phyloP scores from a whole-genome alignment of 2,113 vertebrate species.

The Australoheros scitulus region DNA sequence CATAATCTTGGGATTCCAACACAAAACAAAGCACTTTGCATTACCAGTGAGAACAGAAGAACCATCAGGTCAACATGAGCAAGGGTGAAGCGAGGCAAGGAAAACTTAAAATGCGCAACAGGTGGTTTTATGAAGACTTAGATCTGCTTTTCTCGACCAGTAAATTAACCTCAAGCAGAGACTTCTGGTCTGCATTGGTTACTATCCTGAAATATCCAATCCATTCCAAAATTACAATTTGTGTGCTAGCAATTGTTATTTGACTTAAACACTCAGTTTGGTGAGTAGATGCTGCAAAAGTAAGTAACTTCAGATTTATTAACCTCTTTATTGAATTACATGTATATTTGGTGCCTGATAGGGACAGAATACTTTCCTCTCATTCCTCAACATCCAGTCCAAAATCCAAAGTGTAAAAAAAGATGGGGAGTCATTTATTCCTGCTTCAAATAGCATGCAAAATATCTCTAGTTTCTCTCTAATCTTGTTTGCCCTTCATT shows the following conservation, averaged over 20 bases:
- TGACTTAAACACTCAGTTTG: fast-evolving
- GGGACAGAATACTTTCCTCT: neutral
- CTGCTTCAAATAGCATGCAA: slow-evolving; percentile 3
- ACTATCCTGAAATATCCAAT: neutral
- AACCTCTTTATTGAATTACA: neutral
- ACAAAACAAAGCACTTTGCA: neutral
- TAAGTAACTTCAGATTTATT: neutral
- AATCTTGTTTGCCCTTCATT: slow-evolving; percentile 14
- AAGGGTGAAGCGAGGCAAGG: neutral
- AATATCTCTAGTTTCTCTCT: slow-evolving; percentile 15
- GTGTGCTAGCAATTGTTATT: neutral
- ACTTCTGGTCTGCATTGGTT: neutral
- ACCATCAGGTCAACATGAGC: neutral
- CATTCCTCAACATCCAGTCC: neutral
- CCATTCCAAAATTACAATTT: neutral
- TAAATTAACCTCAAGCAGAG: neutral
- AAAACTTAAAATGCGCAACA: neutral
- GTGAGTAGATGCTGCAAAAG: neutral
- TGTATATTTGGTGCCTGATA: neutral
- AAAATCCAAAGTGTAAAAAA: neutral
- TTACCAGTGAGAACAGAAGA: fast-evolving
- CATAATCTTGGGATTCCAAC: neutral
- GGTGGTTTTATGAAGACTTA: neutral
- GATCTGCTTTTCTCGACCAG: neutral
- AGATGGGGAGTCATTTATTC: neutral